These are phyloP conservation scores for Geophilus truncorum DNA, from an alignment of 2,888 invertebrate species.

Conservation along the genomic window DNA sequence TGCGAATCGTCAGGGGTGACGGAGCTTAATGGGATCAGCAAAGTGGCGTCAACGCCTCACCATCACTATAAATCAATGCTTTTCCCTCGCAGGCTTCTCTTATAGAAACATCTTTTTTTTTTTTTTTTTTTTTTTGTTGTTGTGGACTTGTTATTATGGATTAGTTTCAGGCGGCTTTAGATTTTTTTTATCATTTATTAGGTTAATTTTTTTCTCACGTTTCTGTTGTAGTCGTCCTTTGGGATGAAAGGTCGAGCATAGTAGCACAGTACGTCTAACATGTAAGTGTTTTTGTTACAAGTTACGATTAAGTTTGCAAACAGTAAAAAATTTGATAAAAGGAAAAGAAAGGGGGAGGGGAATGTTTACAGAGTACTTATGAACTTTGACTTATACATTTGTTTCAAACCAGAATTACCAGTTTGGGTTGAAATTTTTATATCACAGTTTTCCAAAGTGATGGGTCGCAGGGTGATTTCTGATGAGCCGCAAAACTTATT, in stretches of 20 bases:
- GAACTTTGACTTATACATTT: too few relatives aligned
- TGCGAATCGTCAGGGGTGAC: slow-evolving; percentile 27
- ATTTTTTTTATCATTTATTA: not conserved
- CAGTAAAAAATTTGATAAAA: not conserved
- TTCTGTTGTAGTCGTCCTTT: not conserved
- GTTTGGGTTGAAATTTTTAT: too few relatives aligned
- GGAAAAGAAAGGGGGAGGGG: not conserved
- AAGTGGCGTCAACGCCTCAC: slow-evolving; percentile 8
- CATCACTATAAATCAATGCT: slow-evolving; percentile 21
- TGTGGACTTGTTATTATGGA: not conserved
- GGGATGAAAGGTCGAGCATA: not conserved
- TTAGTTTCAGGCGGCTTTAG: not conserved
- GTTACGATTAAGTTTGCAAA: not conserved
- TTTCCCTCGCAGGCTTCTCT: not conserved
- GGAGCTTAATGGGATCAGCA: slow-evolving; percentile 27
- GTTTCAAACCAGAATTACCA: too few relatives aligned
- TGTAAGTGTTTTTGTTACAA: not conserved
- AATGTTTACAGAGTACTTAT: too few relatives aligned
- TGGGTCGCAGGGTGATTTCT: too few relatives aligned
- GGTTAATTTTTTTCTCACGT: not conserved
- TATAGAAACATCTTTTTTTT: not conserved
- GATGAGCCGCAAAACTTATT: too few relatives aligned
- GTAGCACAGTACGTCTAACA: too few relatives aligned
- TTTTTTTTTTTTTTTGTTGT: not conserved
- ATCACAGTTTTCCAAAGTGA: too few relatives aligned